These are phyloP conservation scores for Mimachlamys varia DNA, from an alignment of 2,888 invertebrate species.

Conservation along the genomic window DNA sequence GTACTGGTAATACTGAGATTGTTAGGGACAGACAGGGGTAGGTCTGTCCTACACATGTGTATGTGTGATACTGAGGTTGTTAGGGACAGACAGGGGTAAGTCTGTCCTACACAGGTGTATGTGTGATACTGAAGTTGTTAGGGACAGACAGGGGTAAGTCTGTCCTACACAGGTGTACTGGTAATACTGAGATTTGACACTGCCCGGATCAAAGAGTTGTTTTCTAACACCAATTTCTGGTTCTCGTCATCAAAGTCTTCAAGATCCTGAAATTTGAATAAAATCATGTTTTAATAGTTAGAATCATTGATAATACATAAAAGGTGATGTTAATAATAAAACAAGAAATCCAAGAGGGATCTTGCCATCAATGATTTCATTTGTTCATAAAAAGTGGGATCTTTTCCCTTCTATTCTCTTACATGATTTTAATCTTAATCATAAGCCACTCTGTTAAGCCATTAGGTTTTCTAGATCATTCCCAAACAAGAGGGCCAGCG, in stretches of 20 bases:
- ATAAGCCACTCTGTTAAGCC: no score
- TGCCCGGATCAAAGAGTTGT: conserved; percentile 73
- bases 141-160: not conserved
- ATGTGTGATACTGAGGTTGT: not conserved
- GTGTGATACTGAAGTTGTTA: conserved; percentile 63
- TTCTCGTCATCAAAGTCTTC: conserved; percentile 73
- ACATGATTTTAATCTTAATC: no score
- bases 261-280: conserved; percentile 66
- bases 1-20: no score
- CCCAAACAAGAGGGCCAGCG: no score
- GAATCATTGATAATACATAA: no score
- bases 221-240: conserved; percentile 73
- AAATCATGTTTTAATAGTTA: not conserved
- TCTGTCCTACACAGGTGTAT: not conserved
- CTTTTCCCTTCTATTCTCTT: no score
- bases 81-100: not conserved
- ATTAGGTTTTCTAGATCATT: no score
- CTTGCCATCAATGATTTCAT: no score
- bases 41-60: not conserved
- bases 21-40: no score
- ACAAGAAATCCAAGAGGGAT: no score
- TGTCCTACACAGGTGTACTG: conserved; percentile 37
- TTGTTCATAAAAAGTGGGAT: no score
- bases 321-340: no score
- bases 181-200: conserved; percentile 70